Base-by-base conservation (phyloP, 2,113 vertebrate genomes). In the Otis tarda region DNA sequence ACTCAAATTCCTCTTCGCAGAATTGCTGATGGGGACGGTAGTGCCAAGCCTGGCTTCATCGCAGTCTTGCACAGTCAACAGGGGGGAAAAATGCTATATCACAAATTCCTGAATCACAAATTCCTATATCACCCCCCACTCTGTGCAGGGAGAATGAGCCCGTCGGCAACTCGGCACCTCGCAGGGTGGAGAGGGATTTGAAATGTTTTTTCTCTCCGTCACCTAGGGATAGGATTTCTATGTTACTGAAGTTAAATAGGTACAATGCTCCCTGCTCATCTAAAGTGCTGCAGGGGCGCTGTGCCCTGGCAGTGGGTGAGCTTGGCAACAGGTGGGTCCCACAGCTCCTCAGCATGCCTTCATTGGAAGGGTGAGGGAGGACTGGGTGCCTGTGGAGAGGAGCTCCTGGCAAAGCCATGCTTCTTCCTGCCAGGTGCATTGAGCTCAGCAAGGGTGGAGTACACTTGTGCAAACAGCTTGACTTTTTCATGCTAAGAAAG, bases 1-100 rank as follows among this genome's bases (percentile, higher is more conserved):
- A 59, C 91, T 93, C 84, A 79, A 95, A 97, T 96, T 97, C 96
- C 94, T 95, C 74, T 92, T 83, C 83, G 81, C 78, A 94, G 96
- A 94, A 95, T 87, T 97, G 94, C 95, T 96, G 96, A 96, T 96
- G 95, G 94, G 87, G 94, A 97, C 2, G 59, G 94, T 83, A 89
- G 95, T 97, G 93, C 95, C 96, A 97, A 96, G 95, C 93, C 95
- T 96, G 94, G 91, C 87, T 87, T 96, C 94, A 69, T 4, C 11
- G 6, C 77, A 89, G 87, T 61, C 89, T 83, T 84, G 55, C 67
- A 59, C 55, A 96, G 92, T 87, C 96, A 96, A 96, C 74, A 59
- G 69, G 28, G 63, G 52, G 30, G 43, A 8, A 55, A 87, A 96
- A 91, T 53, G 85, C 75, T 94, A 49, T 89, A 94, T 85, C 87